Evolutionary conservation across 1,140 invertebrate genomes (phyloP).

Genomic region (Aphaenogaster rudis): DNA sequence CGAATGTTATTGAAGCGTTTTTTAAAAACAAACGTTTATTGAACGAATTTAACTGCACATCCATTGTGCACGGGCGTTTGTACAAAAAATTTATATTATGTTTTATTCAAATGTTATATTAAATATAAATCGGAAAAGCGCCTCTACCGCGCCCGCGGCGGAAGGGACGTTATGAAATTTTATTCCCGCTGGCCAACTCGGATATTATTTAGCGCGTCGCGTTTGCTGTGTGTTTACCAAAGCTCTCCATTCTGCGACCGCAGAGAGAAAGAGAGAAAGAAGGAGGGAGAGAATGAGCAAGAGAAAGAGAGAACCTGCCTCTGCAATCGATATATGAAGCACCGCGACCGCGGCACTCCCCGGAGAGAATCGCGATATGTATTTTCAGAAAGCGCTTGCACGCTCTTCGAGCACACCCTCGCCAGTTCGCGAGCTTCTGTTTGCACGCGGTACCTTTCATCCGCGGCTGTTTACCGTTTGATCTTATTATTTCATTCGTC

Average conservation of each 20-base stretch:
- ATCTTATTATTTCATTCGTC: conserved; percentile 86
- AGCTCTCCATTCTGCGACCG: conserved; percentile 53
- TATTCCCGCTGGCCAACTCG: conserved; percentile 53
- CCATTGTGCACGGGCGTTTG: not conserved
- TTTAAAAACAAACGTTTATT: conserved; percentile 42
- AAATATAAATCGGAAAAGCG: conserved; percentile 50
- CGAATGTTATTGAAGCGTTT: conserved; percentile 22
- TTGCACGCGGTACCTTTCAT: conserved; percentile 81
- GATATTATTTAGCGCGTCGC: conserved; percentile 71
- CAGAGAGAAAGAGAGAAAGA: not conserved
- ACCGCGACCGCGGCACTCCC: conserved; percentile 69
- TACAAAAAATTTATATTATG: conserved; percentile 36
- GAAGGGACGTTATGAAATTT: conserved; percentile 54
- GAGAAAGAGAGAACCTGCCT: conserved; percentile 10
- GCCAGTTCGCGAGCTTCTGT: conserved; percentile 77
- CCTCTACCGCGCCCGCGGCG: conserved; percentile 20
- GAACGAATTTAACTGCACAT: conserved; percentile 31
- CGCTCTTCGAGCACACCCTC: conserved; percentile 67
- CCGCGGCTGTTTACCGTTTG: conserved; percentile 81
- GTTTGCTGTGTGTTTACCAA: conserved; percentile 69
- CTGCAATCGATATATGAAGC: conserved; percentile 72
- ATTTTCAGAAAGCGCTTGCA: conserved; percentile 74
- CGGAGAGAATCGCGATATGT: conserved; percentile 79
- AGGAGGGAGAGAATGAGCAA: not conserved
- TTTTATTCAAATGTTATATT: conserved; percentile 46